phyloP scores from a whole-genome alignment of 92 coral and sea anemone genomes.

The Metridium senile region DNA sequence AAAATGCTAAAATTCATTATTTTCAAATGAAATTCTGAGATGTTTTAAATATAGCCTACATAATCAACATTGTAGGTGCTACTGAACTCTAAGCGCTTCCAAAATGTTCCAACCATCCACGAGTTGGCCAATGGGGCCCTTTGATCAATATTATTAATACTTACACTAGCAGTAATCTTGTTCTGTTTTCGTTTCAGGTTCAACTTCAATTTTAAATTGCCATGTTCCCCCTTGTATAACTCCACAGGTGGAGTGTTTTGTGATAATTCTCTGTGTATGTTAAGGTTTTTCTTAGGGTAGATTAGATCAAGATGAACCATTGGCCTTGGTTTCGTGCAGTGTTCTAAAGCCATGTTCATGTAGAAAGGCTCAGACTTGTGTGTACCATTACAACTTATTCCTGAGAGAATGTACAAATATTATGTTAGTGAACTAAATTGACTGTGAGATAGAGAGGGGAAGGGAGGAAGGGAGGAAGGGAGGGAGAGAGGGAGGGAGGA shows the following conservation, averaged over 20 bases:
- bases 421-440: background rate
- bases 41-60: too few species aligned
- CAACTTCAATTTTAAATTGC: slow-evolving; percentile 9
- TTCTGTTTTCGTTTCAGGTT: slow-evolving; percentile 13
- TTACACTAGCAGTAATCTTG: too few species aligned
- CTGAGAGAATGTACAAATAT: background rate
- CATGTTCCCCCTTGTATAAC: background rate
- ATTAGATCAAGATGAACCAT: slow-evolving; percentile 20
- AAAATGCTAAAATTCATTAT: too few species aligned
- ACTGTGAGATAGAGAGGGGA: background rate
- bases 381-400: slow-evolving; percentile 41
- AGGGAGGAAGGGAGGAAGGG: too few species aligned
- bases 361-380: slow-evolving; percentile 19
- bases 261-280: background rate
- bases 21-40: too few species aligned
- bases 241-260: background rate
- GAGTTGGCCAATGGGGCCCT: too few species aligned
- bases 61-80: too few species aligned
- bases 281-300: slow-evolving; percentile 6
- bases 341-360: slow-evolving; percentile 27
- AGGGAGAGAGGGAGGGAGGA: too few species aligned
- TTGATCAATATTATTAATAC: too few species aligned
- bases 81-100: too few species aligned
- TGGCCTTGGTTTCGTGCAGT: slow-evolving; percentile 35
- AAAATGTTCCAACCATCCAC: too few species aligned